Percentiles rank a stretch among this genome's conserved stretches.
Evolutionary conservation across 2,888 invertebrate species (phyloP).

Genomic region (Omphaloscelis lunosa): DNA sequence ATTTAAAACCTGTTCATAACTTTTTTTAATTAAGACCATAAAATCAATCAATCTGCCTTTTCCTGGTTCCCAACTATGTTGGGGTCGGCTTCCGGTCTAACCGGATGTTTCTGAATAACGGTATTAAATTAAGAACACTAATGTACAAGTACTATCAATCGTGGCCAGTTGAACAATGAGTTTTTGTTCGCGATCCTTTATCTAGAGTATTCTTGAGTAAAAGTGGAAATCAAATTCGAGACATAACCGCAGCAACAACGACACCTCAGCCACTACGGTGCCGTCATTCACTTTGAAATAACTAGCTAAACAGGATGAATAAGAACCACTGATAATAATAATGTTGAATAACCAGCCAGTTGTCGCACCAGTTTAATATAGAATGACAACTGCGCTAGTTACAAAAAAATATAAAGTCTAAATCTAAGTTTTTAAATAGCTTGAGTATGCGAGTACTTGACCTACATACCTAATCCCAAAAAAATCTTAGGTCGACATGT

Average conservation of each 20-base stretch:
- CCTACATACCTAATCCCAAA: conserved; percentile 45
- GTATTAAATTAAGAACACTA: background rate
- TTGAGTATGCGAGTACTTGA: conserved; percentile 36
- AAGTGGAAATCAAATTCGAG: background rate
- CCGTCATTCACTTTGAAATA: background rate
- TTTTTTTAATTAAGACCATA: background rate
- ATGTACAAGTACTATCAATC: conserved; percentile 1
- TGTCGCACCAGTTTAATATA: background rate
- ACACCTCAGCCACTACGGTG: background rate
- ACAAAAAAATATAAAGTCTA: conserved; percentile 2
- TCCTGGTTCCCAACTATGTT: background rate
- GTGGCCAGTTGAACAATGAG: background rate
- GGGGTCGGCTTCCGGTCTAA: background rate
- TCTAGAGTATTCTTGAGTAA: background rate
- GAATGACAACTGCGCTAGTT: background rate
- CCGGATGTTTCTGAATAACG: background rate
- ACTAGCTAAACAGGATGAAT: background rate
- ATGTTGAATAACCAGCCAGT: background rate
- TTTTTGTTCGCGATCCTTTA: background rate
- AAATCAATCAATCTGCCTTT: background rate
- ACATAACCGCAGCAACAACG: background rate
- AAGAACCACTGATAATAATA: background rate
- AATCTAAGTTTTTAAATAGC: background rate
- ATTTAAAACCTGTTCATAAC: background rate
- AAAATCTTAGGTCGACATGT: conserved; percentile 21